phyloP scores from a whole-genome alignment of 1,140 invertebrate species.

The Stegodyphus mimosarum region DNA sequence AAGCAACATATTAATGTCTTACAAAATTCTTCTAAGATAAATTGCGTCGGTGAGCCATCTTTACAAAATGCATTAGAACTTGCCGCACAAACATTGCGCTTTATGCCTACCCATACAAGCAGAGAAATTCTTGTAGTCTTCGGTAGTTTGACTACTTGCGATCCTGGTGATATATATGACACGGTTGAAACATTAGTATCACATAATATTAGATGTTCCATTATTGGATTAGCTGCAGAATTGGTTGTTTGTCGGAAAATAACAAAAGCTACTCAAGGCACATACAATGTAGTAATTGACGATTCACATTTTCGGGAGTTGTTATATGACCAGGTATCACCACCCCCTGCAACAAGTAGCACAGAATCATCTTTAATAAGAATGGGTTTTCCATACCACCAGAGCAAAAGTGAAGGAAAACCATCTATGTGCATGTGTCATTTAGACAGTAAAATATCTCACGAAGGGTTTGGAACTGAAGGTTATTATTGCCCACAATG shows the following conservation, averaged over 20 bases:
- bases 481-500: constrained; percentile 98
- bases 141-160: constrained; percentile 95
- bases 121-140: constrained; percentile 78
- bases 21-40: constrained; percentile 66
- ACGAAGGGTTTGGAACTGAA: constrained; percentile 73
- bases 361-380: constrained; percentile 71
- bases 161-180: constrained; percentile 90
- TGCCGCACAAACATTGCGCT: constrained; percentile 83
- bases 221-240: constrained; percentile 96
- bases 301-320: constrained; percentile 89
- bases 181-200: constrained; percentile 82
- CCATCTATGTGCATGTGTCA: constrained; percentile 74
- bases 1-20: constrained; percentile 68
- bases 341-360: constrained; percentile 79
- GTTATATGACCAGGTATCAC: constrained; percentile 79
- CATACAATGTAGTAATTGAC: constrained; percentile 88
- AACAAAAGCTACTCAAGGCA: constrained; percentile 80
- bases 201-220: constrained; percentile 83
- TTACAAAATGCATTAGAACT: constrained; percentile 94
- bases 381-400: constrained; percentile 72
- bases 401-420: constrained; percentile 67
- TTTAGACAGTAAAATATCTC: constrained; percentile 76
- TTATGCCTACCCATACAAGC: constrained; percentile 92
- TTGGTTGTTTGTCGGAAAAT: constrained; percentile 88
- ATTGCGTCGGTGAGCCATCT: constrained; percentile 87